phyloP scores from a whole-genome alignment of 2,113 vertebrate species.

The Ochotona curzoniae region DNA sequence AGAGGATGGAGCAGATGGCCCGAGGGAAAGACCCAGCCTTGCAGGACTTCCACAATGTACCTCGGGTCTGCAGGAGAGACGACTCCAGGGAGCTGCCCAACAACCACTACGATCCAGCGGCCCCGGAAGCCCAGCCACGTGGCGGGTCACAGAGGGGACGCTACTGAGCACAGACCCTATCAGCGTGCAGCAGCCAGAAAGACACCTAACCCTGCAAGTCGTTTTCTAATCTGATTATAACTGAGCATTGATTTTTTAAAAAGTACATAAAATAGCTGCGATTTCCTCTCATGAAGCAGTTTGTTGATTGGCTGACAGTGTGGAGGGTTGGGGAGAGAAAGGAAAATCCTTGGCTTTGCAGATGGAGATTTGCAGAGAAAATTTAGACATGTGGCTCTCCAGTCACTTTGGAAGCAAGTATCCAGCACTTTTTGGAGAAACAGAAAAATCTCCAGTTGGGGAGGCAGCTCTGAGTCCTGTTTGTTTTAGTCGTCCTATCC shows the following conservation, averaged over 20 bases:
- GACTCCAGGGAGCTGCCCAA: conserved; percentile 77
- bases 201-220: background rate
- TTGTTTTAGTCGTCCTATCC: background rate
- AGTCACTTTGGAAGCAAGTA: background rate
- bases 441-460: background rate
- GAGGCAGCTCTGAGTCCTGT: background rate
- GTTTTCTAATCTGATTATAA: conserved; percentile 53
- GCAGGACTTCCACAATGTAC: conserved; percentile 82
- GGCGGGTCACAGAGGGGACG: conserved; percentile 61
- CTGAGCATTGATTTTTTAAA: conserved; percentile 49
- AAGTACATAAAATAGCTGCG: conserved; percentile 69
- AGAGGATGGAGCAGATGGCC: conserved; percentile 81
- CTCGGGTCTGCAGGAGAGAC: conserved; percentile 85
- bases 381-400: background rate
- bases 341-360: background rate
- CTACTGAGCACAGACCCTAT: background rate
- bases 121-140: conserved; percentile 80
- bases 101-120: conserved; percentile 82
- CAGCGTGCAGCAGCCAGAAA: background rate
- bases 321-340: background rate
- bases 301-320: conserved; percentile 31
- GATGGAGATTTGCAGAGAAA: conserved; percentile 24
- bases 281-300: conserved; percentile 33
- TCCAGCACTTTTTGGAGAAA: background rate
- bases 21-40: conserved; percentile 81